A percentile compares a stretch with the other conserved stretches of the same genome.
phyloP scores from a whole-genome alignment of 2,113 vertebrate genomes.

The Loxodonta africana region DNA sequence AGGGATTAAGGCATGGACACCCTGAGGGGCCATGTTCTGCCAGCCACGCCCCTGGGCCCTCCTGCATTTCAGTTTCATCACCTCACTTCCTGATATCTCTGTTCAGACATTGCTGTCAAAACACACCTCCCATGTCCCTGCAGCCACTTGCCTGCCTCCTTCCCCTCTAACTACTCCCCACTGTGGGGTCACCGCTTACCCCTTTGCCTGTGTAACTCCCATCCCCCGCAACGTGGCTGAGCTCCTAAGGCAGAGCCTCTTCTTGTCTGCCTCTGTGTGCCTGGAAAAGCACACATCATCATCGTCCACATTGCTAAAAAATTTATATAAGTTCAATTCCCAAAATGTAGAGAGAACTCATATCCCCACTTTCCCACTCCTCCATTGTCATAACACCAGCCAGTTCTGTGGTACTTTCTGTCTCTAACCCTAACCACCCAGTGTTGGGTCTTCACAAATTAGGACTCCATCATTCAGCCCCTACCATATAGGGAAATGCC shows the following conservation, averaged over 20 bases:
- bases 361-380: not conserved
- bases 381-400: not conserved
- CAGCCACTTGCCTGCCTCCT: not conserved
- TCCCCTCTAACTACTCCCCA: not conserved
- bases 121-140: not conserved
- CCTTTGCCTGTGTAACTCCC: not conserved
- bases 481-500: not conserved
- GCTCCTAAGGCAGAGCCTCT: not conserved
- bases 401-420: no score
- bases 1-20: not conserved
- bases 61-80: not conserved
- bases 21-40: fast-evolving
- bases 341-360: not conserved
- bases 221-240: not conserved
- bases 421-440: not conserved
- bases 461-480: not conserved
- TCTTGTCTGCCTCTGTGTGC: not conserved
- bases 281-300: not conserved
- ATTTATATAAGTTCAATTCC: not conserved
- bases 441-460: not conserved
- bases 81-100: not conserved
- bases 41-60: not conserved
- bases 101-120: not conserved
- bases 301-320: not conserved
- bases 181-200: not conserved